phyloP scores from a whole-genome alignment of 2,113 vertebrate genomes.

The Elephantulus edwardii region DNA sequence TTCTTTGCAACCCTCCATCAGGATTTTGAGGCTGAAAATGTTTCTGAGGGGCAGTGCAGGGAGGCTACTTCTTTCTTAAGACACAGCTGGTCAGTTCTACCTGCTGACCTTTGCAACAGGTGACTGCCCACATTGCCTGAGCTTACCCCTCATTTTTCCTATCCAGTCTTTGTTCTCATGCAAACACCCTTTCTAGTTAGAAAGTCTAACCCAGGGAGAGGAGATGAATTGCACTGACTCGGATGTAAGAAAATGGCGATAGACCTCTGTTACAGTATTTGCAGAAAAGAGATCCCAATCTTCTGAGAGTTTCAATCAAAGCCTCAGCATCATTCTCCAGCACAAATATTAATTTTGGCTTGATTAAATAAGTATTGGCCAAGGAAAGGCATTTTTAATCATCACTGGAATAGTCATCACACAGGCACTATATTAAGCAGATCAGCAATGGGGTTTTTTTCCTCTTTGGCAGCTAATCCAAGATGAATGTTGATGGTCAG shows the following conservation, averaged over 20 bases:
- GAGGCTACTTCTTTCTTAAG: too few species aligned
- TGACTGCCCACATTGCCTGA: neutral
- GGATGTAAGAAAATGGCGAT: conserved; percentile 19
- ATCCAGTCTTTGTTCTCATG: neutral
- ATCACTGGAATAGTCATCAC: conserved; percentile 10
- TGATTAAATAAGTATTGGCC: conserved; percentile 47
- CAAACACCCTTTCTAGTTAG: neutral
- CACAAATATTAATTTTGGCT: conserved; percentile 25
- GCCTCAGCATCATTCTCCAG: neutral
- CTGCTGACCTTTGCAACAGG: too few species aligned
- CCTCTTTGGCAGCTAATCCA: neutral
- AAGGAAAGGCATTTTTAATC: conserved; percentile 43
- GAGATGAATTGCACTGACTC: neutral
- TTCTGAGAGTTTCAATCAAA: conserved; percentile 23
- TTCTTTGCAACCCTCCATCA: too few species aligned
- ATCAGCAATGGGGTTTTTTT: neutral
- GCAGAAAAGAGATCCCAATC: conserved; percentile 19
- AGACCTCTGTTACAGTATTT: conserved; percentile 8
- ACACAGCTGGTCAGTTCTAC: too few species aligned
- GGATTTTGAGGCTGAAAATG: too few species aligned
- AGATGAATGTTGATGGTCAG: conserved; percentile 6
- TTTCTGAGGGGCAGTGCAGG: too few species aligned
- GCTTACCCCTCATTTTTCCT: neutral
- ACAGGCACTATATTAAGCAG: neutral
- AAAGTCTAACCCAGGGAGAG: neutral